Evolutionary conservation across 2,113 vertebrate genomes (phyloP).

Genomic region (Anguilla japonica): DNA sequence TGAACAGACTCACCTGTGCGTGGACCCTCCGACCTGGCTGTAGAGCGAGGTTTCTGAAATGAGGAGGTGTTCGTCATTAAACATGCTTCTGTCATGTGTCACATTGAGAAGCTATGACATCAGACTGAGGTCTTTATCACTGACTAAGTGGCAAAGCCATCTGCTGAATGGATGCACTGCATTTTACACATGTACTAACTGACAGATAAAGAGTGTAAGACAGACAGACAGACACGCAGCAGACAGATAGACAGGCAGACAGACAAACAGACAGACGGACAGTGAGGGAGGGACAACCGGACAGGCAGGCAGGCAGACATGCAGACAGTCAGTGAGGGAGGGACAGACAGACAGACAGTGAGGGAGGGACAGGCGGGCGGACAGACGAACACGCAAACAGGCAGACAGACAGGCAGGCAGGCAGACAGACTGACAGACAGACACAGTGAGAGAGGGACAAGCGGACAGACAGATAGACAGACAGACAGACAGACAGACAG

Average conservation of each 20-base stretch:
- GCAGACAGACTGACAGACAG: not conserved
- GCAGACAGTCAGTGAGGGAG: not conserved
- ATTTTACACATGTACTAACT: not conserved
- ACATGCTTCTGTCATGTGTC: not conserved
- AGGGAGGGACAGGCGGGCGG: not conserved
- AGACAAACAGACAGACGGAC: not conserved
- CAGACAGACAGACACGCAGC: slow-evolving; percentile 4
- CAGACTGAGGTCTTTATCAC: too few relatives aligned
- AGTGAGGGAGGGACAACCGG: too few relatives aligned
- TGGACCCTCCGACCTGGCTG: not conserved
- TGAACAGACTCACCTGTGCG: slow-evolving; percentile 6
- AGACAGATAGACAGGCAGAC: not conserved
- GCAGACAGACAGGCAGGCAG: not conserved
- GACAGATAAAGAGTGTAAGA: not conserved
- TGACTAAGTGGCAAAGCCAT: not conserved
- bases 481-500: not conserved
- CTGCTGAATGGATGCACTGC: not conserved
- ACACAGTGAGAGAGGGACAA: not conserved
- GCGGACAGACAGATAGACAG: not conserved
- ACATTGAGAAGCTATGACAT: too few relatives aligned
- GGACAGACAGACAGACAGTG: not conserved
- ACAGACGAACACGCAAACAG: not conserved
- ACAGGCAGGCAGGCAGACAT: too few relatives aligned
- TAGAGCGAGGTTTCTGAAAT: slow-evolving; percentile 10
- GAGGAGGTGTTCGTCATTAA: not conserved